Conservation (phyloP, 2,888 invertebrate species). For the Drosophila borborema region DNA sequence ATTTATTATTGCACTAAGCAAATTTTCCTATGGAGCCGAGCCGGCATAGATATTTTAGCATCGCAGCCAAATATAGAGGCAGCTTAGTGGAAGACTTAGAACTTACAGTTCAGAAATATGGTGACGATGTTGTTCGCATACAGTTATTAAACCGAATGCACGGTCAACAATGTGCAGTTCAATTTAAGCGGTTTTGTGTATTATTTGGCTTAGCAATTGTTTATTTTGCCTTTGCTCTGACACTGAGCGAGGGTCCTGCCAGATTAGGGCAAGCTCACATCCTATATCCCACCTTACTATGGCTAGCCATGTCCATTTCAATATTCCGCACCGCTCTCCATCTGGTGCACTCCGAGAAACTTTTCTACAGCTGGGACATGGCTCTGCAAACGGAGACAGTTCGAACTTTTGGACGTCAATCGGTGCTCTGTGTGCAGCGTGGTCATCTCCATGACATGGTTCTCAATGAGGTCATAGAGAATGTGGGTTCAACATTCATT, state of each 20-base stretch:
- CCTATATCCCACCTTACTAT: conserved; percentile 42
- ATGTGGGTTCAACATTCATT: conserved; percentile 73
- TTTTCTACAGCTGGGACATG: conserved; percentile 80
- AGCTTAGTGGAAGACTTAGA: conserved; percentile 60
- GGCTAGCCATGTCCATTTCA: conserved; percentile 40
- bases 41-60: conserved; percentile 60
- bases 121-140: conserved; percentile 70
- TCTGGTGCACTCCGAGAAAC: conserved; percentile 73
- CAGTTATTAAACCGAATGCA: conserved; percentile 68
- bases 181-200: conserved; percentile 51
- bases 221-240: conserved; percentile 41
- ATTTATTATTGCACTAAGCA: conserved; percentile 20
- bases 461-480: conserved; percentile 85
- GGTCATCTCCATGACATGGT: conserved; percentile 83
- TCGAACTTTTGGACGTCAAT: conserved; percentile 76
- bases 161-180: conserved; percentile 44
- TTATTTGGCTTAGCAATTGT: conserved; percentile 33
- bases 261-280: conserved; percentile 40
- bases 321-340: conserved; percentile 58
- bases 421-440: conserved; percentile 82
- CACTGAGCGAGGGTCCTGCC: neutral
- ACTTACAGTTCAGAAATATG: conserved; percentile 61
- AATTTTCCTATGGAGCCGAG: conserved; percentile 49
- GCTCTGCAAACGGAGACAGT: conserved; percentile 83
- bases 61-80: conserved; percentile 61